Evolutionary conservation across 2,113 vertebrate species (phyloP), one percentile per base, ranked within the genome.

Genomic region (Aptenodytes forsteri): DNA sequence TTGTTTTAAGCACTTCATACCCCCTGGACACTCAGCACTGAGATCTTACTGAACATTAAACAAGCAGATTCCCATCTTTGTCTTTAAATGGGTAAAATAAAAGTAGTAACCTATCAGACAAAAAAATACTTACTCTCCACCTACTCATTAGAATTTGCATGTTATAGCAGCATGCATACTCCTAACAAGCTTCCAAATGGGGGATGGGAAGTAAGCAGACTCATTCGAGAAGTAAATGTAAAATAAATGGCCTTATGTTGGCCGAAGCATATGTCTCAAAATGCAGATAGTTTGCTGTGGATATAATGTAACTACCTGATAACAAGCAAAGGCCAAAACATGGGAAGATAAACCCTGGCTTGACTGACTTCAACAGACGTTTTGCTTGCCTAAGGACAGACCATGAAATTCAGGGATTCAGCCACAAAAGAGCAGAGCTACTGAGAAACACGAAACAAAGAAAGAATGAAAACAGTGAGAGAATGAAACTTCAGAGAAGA

Each of bases 1-100:
- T 98, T 95, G 79, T 90, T 98, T 97, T 94, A 98, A 97, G 96
- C 90, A 97, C 93, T 96, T 97, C 87, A 93, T 93, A 97, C 79
- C 78, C 82, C 81, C 67, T 97, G 81, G 92, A 95, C 87, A 91
- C 90, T 66, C 77, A 84, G 80, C 66, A 96, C 12, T 84, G 90
- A 97, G 92, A 96, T 95, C 73, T 92, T 97, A 89, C 83, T 95
- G 93, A 98, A 96, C 97, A 84, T 96, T 96, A 97, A 96, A 97
- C 56, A 96, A 97, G 88, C 50, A 71, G 91, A 96, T 96, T 96
- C 87, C 85, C 90, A 97, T 91, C 92, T 95, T 96, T 97, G 85
- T 90, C 92, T 98, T 98, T 90, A 96, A 97, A 97, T 47, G 66
- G 83, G 38, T 91, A 90, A 97, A 97, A 97, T 95, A 94, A 90